These are phyloP conservation scores for Cheilosia vernalis DNA, from an alignment of 2,888 invertebrate species.

Conservation along the genomic window DNA sequence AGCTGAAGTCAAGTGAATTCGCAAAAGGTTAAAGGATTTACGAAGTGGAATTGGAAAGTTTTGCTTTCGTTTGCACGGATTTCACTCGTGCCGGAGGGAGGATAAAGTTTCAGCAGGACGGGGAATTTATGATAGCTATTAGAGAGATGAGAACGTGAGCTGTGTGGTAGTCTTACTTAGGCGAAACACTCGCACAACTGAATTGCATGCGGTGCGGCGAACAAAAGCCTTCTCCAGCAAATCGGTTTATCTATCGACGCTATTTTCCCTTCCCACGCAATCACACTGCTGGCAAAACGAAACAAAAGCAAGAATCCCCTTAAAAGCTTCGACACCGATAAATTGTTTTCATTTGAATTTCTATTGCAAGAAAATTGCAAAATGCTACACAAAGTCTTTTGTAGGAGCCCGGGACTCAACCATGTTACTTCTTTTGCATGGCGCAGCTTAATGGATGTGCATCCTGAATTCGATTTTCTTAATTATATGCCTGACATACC, in stretches of 20 bases:
- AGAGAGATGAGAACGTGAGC: not conserved
- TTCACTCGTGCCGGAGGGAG: not conserved
- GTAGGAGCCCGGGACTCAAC: constrained; percentile 18
- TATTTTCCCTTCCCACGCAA: no score
- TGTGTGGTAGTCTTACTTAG: not conserved
- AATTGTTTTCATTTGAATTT: constrained; percentile 69
- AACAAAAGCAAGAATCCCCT: constrained; percentile 8
- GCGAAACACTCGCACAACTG: no score
- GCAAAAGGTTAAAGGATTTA: constrained; percentile 57
- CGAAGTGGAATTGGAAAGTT: constrained; percentile 47
- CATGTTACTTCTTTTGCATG: constrained; percentile 24
- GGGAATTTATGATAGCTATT: constrained; percentile 26
- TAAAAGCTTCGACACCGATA: constrained; percentile 54
- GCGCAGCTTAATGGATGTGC: constrained; percentile 66
- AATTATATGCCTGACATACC: constrained; percentile 68
- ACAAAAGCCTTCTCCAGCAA: no score
- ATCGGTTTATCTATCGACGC: not conserved
- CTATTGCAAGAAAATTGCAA: constrained; percentile 55
- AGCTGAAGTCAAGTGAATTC: constrained; percentile 54
- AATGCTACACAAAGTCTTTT: constrained; percentile 49
- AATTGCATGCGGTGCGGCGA: no score
- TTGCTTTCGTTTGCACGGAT: constrained; percentile 25
- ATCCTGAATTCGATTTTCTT: constrained; percentile 74
- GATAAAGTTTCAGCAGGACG: constrained; percentile 28
- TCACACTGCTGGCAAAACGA: constrained; percentile 1